Evolutionary conservation across 2,888 invertebrate genomes (phyloP).

Genomic region (Cheiracanthium punctorium): DNA sequence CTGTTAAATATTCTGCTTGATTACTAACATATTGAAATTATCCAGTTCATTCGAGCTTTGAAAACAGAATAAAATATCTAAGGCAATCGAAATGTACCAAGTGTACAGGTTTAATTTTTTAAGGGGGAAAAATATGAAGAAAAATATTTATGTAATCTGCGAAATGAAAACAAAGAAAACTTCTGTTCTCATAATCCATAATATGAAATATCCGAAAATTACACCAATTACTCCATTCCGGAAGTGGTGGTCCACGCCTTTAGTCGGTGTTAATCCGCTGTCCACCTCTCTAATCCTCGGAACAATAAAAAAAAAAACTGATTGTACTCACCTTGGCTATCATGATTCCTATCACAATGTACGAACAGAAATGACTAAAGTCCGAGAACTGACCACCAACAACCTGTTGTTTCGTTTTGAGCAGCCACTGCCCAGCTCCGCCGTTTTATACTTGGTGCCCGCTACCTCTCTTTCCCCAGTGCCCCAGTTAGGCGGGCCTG

Average conservation of each 20-base stretch:
- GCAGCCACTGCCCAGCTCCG: constrained; percentile 4
- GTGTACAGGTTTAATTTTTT: too few relatives aligned
- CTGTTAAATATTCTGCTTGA: too few relatives aligned
- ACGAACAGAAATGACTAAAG: background rate
- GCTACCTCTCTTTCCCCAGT: constrained; percentile 17
- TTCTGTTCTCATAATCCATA: background rate
- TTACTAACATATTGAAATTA: too few relatives aligned
- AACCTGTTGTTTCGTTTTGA: constrained; percentile 43
- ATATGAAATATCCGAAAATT: background rate
- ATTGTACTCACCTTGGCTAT: constrained; percentile 46
- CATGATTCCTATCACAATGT: constrained; percentile 41
- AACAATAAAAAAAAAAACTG: background rate
- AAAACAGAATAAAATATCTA: too few relatives aligned
- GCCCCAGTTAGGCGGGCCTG: constrained; percentile 62
- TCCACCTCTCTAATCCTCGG: constrained; percentile 15
- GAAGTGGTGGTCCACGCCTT: background rate
- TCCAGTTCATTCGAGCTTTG: too few relatives aligned
- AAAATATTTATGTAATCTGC: too few relatives aligned
- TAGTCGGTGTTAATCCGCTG: background rate
- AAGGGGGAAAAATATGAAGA: too few relatives aligned
- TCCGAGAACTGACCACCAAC: constrained; percentile 22
- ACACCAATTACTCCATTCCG: constrained; percentile 14
- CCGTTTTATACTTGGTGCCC: constrained; percentile 30
- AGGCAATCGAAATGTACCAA: too few relatives aligned
- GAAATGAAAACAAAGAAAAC: too few relatives aligned